phyloP scores from a whole-genome alignment of 37 sponge, comb jelly and placozoan species.

The Theonella swinhoei region DNA sequence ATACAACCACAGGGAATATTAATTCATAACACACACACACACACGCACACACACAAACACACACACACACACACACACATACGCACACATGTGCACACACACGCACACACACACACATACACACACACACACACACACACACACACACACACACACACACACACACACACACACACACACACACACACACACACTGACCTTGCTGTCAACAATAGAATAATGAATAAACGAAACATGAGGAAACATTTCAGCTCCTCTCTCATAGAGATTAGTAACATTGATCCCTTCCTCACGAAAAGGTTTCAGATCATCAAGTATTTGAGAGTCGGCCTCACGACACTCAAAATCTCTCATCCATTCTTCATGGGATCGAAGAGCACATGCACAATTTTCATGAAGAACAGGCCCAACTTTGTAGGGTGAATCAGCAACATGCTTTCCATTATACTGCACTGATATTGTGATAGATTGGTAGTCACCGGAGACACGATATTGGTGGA shows the following conservation, averaged over 20 bases:
- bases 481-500: conserved; percentile 62
- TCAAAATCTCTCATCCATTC: conserved; percentile 68
- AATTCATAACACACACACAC: too few relatives aligned
- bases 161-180: too few relatives aligned
- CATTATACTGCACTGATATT: conserved; percentile 60
- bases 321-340: conserved; percentile 57
- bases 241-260: conserved; percentile 39
- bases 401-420: conserved; percentile 70
- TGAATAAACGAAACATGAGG: conserved; percentile 52
- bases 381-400: conserved; percentile 75
- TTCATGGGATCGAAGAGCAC: conserved; percentile 51
- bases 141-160: too few relatives aligned
- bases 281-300: conserved; percentile 54
- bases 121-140: too few relatives aligned
- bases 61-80: too few relatives aligned
- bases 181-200: too few relatives aligned
- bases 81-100: too few relatives aligned
- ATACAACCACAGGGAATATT: too few relatives aligned
- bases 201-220: conserved; percentile 83
- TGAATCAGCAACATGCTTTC: conserved; percentile 70
- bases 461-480: conserved; percentile 30
- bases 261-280: conserved; percentile 39
- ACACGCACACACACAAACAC: too few relatives aligned
- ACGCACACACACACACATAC: too few relatives aligned
- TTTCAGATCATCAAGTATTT: conserved; percentile 63